Conservation (phyloP, 2,888 invertebrate genomes). For the Acanthacorydalis orientalis region DNA sequence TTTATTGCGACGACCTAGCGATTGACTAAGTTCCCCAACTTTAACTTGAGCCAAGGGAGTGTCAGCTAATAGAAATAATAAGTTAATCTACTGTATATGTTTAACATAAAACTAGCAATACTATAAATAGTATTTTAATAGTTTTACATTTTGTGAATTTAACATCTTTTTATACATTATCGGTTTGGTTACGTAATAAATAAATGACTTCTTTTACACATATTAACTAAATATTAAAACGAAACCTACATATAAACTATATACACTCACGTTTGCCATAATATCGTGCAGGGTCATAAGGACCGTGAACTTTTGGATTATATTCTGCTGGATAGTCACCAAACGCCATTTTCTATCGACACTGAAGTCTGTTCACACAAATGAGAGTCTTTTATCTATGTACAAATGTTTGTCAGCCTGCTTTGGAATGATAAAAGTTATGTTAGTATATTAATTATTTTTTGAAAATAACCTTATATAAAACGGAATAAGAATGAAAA, state of each 20-base stretch:
- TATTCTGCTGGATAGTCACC: constrained; percentile 89
- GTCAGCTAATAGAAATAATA: constrained; percentile 52
- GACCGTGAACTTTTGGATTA: constrained; percentile 77
- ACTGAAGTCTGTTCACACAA: too few relatives aligned
- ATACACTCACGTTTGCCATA: constrained; percentile 79
- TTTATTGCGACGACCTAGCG: constrained; percentile 78
- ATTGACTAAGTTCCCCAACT: constrained; percentile 60
- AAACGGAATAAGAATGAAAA: too few relatives aligned
- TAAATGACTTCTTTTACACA: not conserved
- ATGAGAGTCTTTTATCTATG: too few relatives aligned
- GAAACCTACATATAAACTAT: not conserved
- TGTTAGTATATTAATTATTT: too few relatives aligned
- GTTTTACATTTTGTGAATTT: too few relatives aligned
- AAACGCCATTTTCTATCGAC: constrained; percentile 40
- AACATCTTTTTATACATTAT: not conserved
- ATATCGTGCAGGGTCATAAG: constrained; percentile 82
- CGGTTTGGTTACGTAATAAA: not conserved
- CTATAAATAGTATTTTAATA: too few relatives aligned
- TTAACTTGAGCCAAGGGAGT: constrained; percentile 78
- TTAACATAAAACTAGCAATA: too few relatives aligned
- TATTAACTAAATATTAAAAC: not conserved
- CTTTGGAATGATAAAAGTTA: too few relatives aligned
- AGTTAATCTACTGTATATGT: not conserved
- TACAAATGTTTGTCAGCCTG: too few relatives aligned
- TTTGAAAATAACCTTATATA: too few relatives aligned